A percentile compares a stretch with the other conserved stretches of the same genome.
phyloP scores from a whole-genome alignment of 1,140 invertebrate species.

The Sminthurides bifidus region DNA sequence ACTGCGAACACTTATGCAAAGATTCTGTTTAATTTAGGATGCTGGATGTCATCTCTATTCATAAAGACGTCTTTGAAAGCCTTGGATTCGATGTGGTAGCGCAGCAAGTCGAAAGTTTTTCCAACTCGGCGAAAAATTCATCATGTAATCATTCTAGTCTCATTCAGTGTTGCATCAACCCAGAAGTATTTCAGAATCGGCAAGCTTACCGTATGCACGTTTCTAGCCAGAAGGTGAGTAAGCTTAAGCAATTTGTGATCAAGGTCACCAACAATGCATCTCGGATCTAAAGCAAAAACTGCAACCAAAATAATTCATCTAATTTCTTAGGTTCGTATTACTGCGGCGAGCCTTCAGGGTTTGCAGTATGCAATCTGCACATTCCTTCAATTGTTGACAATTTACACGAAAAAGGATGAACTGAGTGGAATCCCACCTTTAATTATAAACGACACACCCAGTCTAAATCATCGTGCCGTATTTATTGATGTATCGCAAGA shows the following conservation, averaged over 20 bases:
- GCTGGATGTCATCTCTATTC: conserved; percentile 40
- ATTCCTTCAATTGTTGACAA: conserved; percentile 47
- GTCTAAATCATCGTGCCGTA: conserved; percentile 47
- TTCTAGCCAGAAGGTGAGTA: conserved; percentile 28
- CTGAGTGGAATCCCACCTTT: conserved; percentile 41
- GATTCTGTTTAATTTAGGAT: conserved; percentile 38
- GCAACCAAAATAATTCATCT: too few relatives aligned
- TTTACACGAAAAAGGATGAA: conserved; percentile 39
- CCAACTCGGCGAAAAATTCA: conserved; percentile 7
- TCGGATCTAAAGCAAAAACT: too few relatives aligned
- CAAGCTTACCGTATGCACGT: conserved; percentile 26
- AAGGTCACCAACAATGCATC: too few relatives aligned
- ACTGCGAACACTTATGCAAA: too few relatives aligned
- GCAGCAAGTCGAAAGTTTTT: conserved; percentile 29
- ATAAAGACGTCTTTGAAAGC: conserved; percentile 32
- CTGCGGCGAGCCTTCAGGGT: conserved; percentile 44
- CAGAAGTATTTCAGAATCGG: conserved; percentile 30
- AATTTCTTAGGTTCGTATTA: conserved; percentile 45
- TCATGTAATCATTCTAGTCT: conserved; percentile 27
- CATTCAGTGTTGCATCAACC: conserved; percentile 27
- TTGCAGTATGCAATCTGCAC: conserved; percentile 51
- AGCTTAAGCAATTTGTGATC: not conserved
- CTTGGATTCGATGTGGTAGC: conserved; percentile 32
- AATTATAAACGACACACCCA: conserved; percentile 51
- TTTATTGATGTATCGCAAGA: conserved; percentile 51